A percentile compares a stretch with the other conserved stretches of the same genome.
phyloP scores from a whole-genome alignment of 1,140 invertebrate species.

The Venustaconcha ellipsiformis region DNA sequence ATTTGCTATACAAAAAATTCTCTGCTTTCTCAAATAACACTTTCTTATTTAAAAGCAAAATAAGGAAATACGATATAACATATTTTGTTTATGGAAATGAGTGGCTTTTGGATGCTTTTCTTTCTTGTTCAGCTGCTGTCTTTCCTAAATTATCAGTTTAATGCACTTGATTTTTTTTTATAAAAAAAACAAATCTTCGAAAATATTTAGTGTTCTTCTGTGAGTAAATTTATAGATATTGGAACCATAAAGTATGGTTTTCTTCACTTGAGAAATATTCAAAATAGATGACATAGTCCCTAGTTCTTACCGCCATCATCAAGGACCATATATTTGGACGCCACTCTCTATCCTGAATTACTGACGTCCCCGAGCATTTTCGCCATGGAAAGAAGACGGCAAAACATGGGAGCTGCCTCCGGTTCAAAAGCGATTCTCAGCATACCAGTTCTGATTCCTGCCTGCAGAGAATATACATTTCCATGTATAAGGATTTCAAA shows the following conservation, averaged over 20 bases:
- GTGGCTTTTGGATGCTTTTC: no score
- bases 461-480: conserved; percentile 6
- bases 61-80: no score
- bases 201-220: background rate
- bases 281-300: no score
- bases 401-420: conserved; percentile 11
- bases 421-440: conserved; percentile 14
- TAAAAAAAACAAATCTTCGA: background rate
- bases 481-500: background rate
- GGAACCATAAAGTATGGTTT: background rate
- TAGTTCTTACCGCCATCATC: conserved; percentile 6
- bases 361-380: background rate
- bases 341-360: background rate
- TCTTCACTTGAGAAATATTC: background rate
- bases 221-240: no score
- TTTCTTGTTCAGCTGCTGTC: no score
- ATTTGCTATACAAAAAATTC: no score
- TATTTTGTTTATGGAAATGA: no score
- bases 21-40: no score
- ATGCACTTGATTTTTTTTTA: no score
- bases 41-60: no score
- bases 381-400: conserved; percentile 4
- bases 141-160: no score
- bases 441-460: background rate
- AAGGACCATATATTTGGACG: conserved; percentile 10